These are phyloP conservation scores for Ailuropoda melanoleuca DNA, from an alignment of 2,113 vertebrate species.

Conservation along the genomic window DNA sequence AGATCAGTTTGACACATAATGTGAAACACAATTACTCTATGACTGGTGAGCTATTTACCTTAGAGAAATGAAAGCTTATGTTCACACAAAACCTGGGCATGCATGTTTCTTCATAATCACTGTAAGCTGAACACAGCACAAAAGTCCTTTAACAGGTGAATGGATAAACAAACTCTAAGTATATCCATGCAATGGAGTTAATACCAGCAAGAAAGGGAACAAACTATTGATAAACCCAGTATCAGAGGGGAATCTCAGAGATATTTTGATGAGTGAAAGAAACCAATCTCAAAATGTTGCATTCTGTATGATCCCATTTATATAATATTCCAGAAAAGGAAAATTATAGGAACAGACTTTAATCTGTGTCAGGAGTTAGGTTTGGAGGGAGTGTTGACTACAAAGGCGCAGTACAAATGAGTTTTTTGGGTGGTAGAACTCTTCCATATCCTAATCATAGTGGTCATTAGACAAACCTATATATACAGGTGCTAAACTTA, in stretches of 20 bases:
- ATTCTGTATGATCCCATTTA: background rate
- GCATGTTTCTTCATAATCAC: background rate
- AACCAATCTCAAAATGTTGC: too few relatives aligned
- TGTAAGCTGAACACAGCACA: background rate
- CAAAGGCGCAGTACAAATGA: background rate
- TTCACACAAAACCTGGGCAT: background rate
- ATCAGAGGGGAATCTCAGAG: background rate
- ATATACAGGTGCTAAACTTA: background rate
- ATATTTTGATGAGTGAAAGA: background rate
- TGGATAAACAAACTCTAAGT: background rate
- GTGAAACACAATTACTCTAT: background rate
- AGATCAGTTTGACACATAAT: background rate
- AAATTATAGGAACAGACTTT: background rate
- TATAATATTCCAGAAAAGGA: background rate
- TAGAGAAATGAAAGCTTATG: background rate
- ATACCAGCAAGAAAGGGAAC: background rate
- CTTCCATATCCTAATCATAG: rapidly evolving
- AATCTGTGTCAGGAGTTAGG: background rate
- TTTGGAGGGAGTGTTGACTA: background rate
- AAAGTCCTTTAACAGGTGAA: background rate
- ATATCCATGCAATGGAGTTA: background rate
- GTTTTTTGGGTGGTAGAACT: background rate
- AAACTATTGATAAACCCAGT: background rate
- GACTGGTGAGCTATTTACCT: background rate
- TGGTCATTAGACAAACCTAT: background rate